Base-by-base conservation (phyloP, 1,140 invertebrate genomes). In the Antheraea mylitta region DNA sequence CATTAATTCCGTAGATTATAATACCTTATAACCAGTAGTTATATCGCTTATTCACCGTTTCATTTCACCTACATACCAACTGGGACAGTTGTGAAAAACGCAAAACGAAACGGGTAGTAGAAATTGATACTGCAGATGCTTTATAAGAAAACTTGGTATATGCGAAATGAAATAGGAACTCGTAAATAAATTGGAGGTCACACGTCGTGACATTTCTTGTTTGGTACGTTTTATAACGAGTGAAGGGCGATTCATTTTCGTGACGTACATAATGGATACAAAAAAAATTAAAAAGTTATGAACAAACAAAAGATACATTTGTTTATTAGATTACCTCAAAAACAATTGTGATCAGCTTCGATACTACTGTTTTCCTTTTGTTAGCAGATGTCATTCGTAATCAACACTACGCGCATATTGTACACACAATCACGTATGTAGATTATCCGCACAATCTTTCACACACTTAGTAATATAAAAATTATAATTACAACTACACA, bases 361-460 rank as follows among this genome's bases (percentile, higher is more conserved):
- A 68, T 69, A 67, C 59, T 75, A 73, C 72, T 78, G 78, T 86
- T 89, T 87, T 85, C 82, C 83, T 90, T 83, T 86, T 88, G 85
- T 89, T 91, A 82, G 76, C 77, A 89, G 82, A 89, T 86, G 86
- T 89, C 87, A 91, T 85, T 85, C 81, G 87, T 82, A 87, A 89
- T 91, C 81, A 90, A 88, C 87, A 90, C 86, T 74, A 64, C 80
- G 81, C 86, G 89, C 87, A 90, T 91, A 89, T 85, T 89, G 87
- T 85, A 74, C 76, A 83, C 82, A 85, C 75, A 78, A 85, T 87
- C 76, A 53, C 45, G 45, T 53, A 53, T 22, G 22, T 60, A 60
- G 1, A 59, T 59, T 59, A 59, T 59, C 6, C 69, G 79, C 78
- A 82, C 76, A 77, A 70, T 75, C 71, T 68, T 67, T 61, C 38